phyloP scores from a whole-genome alignment of 2,888 invertebrate genomes.

The Yponomeuta plumbellus region DNA sequence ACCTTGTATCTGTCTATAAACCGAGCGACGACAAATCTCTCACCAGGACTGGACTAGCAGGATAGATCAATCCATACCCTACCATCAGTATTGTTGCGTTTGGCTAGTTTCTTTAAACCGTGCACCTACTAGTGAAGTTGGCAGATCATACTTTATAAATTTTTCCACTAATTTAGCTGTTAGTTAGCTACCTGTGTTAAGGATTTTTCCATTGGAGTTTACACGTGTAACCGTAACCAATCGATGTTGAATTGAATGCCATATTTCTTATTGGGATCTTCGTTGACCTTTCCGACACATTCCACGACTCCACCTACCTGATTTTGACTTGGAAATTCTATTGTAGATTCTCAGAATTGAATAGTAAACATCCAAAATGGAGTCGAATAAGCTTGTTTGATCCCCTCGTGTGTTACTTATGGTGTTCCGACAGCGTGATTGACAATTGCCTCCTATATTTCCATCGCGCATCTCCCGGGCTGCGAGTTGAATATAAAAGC shows the following conservation, averaged over 20 bases:
- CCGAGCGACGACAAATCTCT: too few relatives aligned
- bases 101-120: neutral
- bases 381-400: slow-evolving; percentile 22
- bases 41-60: too few relatives aligned
- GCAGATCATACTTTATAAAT: too few relatives aligned
- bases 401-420: slow-evolving; percentile 44
- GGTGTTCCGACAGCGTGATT: slow-evolving; percentile 62
- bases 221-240: neutral
- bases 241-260: neutral
- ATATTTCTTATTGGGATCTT: neutral
- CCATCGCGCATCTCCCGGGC: slow-evolving; percentile 46
- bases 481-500: slow-evolving; percentile 54
- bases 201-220: neutral
- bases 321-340: neutral
- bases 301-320: neutral
- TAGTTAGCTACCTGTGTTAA: neutral
- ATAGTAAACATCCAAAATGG: neutral
- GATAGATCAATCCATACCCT: too few relatives aligned
- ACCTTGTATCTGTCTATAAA: neutral
- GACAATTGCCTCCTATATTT: slow-evolving; percentile 61
- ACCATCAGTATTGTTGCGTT: neutral
- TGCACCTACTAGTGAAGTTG: too few relatives aligned
- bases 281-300: neutral
- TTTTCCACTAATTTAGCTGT: too few relatives aligned
- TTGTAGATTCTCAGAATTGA: slow-evolving; percentile 6